Evolutionary conservation across 2,113 vertebrate species (phyloP).

Genomic region (Mirounga angustirostris): DNA sequence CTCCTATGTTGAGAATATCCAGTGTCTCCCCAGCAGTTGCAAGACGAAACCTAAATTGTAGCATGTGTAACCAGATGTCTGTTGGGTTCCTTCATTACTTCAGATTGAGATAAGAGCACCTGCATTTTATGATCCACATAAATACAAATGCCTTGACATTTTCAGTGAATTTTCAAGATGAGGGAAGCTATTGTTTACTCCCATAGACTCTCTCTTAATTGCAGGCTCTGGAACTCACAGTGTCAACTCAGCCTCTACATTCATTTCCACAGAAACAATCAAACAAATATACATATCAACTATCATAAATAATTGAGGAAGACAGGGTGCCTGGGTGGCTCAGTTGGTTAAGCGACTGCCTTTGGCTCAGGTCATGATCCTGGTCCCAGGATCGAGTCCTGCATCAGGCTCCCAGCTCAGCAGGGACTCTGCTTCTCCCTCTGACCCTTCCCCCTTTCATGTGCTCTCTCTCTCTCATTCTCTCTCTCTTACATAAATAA

Average conservation of each 20-base stretch:
- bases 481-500: too few relatives aligned
- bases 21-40: background rate
- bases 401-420: too few relatives aligned
- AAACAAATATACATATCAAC: background rate
- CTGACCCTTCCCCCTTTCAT: too few relatives aligned
- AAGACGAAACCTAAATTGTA: background rate
- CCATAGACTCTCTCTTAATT: background rate
- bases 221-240: background rate
- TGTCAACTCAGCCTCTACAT: background rate
- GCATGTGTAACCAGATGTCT: background rate
- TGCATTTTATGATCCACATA: background rate
- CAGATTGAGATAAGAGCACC: background rate
- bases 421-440: too few relatives aligned
- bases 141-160: background rate
- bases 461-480: too few relatives aligned
- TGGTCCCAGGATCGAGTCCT: too few relatives aligned
- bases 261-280: too few relatives aligned
- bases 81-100: background rate
- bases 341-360: too few relatives aligned
- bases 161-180: background rate
- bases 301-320: background rate
- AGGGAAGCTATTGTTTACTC: background rate
- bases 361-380: too few relatives aligned
- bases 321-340: too few relatives aligned
- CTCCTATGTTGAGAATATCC: background rate